These are phyloP conservation scores for Eulemur rubriventer DNA, from an alignment of 2,797 vertebrate genomes.

Conservation along the genomic window DNA sequence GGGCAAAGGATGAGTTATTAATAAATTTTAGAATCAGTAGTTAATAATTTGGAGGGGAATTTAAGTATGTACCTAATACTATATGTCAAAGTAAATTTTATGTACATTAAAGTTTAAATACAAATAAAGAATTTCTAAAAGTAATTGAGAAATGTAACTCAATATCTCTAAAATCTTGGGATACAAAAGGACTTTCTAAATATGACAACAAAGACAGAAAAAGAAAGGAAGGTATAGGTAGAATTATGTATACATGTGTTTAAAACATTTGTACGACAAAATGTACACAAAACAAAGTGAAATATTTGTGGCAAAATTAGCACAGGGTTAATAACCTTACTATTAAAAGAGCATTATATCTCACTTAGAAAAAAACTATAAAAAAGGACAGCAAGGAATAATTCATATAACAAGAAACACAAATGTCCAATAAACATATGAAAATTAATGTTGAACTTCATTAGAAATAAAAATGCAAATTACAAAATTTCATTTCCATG, in stretches of 20 bases:
- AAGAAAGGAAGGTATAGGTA: background rate
- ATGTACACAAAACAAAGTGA: background rate
- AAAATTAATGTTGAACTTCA: background rate
- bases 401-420: background rate
- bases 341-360: background rate
- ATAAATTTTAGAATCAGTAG: background rate
- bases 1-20: background rate
- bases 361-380: background rate
- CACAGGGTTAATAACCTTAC: background rate
- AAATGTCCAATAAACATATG: background rate
- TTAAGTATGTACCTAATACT: background rate
- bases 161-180: background rate
- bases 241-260: background rate
- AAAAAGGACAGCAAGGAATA: background rate
- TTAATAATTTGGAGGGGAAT: background rate
- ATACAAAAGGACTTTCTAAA: background rate
- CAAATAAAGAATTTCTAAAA: background rate
- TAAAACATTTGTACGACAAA: background rate
- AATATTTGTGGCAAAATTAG: background rate
- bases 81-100: background rate
- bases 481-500: background rate
- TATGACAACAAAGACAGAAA: background rate
- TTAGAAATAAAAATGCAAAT: background rate
- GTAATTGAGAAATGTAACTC: background rate
- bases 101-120: background rate